These are phyloP conservation scores for Corella eumyota DNA, from an alignment of 23 tunicate species.

Conservation along the genomic window DNA sequence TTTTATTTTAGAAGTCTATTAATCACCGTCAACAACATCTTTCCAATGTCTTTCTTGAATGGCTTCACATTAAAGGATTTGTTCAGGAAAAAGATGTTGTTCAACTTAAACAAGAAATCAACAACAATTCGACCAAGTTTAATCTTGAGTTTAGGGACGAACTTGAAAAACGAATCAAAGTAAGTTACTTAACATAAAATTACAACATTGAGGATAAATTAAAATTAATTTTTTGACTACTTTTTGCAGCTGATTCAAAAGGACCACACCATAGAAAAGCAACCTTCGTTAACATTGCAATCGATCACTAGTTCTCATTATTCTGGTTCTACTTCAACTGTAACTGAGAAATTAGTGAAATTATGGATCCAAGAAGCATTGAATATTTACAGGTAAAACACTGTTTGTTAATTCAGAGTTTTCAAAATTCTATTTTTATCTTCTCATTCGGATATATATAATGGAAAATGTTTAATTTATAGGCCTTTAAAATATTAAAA, in stretches of 20 bases:
- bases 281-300: too few species aligned
- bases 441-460: neutral
- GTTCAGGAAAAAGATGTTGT: slow-evolving; percentile 9
- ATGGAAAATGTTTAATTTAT: too few species aligned
- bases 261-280: too few species aligned
- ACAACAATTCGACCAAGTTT: neutral
- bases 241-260: too few species aligned
- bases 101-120: slow-evolving; percentile 1
- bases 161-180: slow-evolving; percentile 12
- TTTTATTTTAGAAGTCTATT: neutral
- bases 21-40: slow-evolving; percentile 5
- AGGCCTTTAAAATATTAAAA: too few species aligned
- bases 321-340: neutral
- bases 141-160: neutral
- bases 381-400: slow-evolving; percentile 38
- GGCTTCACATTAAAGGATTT: slow-evolving; percentile 53
- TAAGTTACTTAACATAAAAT: too few species aligned
- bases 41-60: slow-evolving; percentile 18
- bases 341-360: slow-evolving; percentile 40
- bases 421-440: neutral
- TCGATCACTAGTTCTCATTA: too few species aligned
- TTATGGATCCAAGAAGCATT: slow-evolving; percentile 52
- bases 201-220: too few species aligned
- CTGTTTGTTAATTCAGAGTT: neutral
- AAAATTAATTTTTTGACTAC: too few species aligned